Percentiles rank a stretch among this genome's conserved stretches.
Conservation (phyloP, 1,140 invertebrate genomes). For the Lordiphosa mommai region DNA sequence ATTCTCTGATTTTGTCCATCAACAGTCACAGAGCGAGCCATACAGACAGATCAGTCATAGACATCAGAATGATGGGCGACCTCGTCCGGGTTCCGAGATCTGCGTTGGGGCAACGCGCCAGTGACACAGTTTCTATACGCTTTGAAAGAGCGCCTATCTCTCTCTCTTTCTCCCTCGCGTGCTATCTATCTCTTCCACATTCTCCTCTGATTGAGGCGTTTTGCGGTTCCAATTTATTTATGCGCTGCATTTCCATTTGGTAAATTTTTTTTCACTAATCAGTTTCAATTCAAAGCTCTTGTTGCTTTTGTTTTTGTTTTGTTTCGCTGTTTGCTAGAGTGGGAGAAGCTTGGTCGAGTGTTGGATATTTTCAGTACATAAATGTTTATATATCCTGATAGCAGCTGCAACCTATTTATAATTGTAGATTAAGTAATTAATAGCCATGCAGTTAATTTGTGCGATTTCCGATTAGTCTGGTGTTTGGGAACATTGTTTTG, state of each 20-base stretch:
- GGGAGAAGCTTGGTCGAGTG: too few species aligned
- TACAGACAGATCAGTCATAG: constrained; percentile 8
- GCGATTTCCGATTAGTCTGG: constrained; percentile 30
- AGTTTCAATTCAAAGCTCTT: constrained; percentile 34
- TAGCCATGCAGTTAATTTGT: constrained; percentile 26
- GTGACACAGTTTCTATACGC: constrained; percentile 51
- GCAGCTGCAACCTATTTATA: constrained; percentile 29
- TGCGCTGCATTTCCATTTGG: constrained; percentile 46
- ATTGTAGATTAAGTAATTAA: constrained; percentile 43
- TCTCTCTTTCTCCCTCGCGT: not conserved
- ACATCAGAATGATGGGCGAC: constrained; percentile 20
- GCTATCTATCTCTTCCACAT: not conserved
- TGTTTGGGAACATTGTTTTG: not conserved
- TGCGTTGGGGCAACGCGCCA: constrained; percentile 31
- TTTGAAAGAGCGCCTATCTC: not conserved
- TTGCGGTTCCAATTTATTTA: constrained; percentile 45
- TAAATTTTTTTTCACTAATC: constrained; percentile 29
- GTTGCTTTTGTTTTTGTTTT: not conserved
- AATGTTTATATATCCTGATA: constrained; percentile 15
- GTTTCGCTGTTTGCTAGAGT: not conserved
- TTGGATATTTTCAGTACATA: not conserved
- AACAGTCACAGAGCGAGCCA: not conserved
- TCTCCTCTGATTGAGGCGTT: constrained; percentile 40
- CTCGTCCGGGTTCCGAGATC: constrained; percentile 23
- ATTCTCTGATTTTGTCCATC: constrained; percentile 11